phyloP scores from a whole-genome alignment of 2,797 vertebrate genomes.

The Limosa lapponica region DNA sequence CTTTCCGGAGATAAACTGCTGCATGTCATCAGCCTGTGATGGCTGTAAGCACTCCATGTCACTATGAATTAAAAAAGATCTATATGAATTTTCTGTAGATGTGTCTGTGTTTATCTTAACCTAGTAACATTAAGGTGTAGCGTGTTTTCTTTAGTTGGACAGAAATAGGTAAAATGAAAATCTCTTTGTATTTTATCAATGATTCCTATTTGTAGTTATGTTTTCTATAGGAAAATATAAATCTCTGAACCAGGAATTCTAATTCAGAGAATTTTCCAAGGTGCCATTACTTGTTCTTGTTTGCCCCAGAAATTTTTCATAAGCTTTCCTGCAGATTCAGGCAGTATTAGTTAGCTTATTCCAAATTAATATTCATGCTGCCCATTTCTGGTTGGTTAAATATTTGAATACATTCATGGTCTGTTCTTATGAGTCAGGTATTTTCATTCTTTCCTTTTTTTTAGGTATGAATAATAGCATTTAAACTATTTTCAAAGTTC shows the following conservation, averaged over 20 bases:
- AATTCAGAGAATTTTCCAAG: not conserved
- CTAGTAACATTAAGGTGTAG: not conserved
- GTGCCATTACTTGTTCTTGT: not conserved
- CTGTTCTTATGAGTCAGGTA: not conserved
- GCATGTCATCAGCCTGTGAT: not conserved
- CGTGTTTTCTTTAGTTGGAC: not conserved
- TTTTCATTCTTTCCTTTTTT: not conserved
- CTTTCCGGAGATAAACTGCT: not conserved
- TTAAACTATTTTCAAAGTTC: not conserved
- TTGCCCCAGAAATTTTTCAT: not conserved
- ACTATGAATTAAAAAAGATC: not conserved
- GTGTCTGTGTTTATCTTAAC: not conserved
- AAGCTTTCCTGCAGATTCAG: not conserved
- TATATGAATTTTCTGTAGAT: not conserved
- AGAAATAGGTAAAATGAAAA: not conserved
- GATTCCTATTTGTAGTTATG: not conserved
- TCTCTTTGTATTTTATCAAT: not conserved
- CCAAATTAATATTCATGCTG: not conserved
- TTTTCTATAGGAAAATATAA: not conserved
- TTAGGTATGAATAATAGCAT: not conserved
- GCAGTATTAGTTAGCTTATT: not conserved
- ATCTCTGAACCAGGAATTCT: not conserved
- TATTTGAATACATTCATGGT: conserved; percentile 6
- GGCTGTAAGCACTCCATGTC: not conserved
- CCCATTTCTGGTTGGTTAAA: not conserved